A percentile compares a stretch with the other conserved stretches of the same genome.
phyloP scores from a whole-genome alignment of 30 jellyfish, hydroid and myxozoan genomes.

The Hydra vulgaris region DNA sequence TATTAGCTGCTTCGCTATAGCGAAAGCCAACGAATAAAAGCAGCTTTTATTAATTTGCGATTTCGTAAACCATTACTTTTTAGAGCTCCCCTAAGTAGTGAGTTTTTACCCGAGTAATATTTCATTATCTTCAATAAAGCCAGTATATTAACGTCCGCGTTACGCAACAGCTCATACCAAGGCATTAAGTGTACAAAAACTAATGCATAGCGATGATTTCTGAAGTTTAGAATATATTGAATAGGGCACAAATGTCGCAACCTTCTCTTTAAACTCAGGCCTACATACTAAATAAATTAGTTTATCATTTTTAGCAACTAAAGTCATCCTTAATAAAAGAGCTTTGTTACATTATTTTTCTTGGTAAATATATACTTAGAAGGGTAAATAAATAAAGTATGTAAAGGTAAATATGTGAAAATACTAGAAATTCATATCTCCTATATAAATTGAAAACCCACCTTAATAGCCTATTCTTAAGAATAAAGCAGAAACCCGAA shows the following conservation, averaged over 20 bases:
- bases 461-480: too few species aligned
- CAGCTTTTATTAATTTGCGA: not conserved
- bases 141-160: not conserved
- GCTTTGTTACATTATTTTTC: too few species aligned
- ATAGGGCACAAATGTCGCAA: not conserved
- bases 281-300: not conserved
- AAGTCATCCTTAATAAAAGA: too few species aligned
- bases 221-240: not conserved
- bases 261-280: constrained; percentile 6
- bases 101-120: not conserved
- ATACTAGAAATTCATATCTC: too few species aligned
- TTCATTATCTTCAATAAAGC: constrained; percentile 9
- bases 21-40: constrained; percentile 13
- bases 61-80: not conserved
- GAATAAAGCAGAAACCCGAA: too few species aligned
- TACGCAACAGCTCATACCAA: not conserved
- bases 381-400: too few species aligned
- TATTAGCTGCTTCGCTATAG: constrained; percentile 11
- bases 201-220: not conserved
- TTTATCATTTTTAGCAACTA: too few species aligned
- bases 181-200: constrained; percentile 9
- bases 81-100: constrained; percentile 1
- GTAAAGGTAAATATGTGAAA: too few species aligned
- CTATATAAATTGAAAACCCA: too few species aligned
- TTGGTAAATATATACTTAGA: too few species aligned